Percentiles rank a stretch among this genome's conserved stretches.
phyloP scores from a whole-genome alignment of 2,797 vertebrate species.

The Distichodus sexfasciatus region DNA sequence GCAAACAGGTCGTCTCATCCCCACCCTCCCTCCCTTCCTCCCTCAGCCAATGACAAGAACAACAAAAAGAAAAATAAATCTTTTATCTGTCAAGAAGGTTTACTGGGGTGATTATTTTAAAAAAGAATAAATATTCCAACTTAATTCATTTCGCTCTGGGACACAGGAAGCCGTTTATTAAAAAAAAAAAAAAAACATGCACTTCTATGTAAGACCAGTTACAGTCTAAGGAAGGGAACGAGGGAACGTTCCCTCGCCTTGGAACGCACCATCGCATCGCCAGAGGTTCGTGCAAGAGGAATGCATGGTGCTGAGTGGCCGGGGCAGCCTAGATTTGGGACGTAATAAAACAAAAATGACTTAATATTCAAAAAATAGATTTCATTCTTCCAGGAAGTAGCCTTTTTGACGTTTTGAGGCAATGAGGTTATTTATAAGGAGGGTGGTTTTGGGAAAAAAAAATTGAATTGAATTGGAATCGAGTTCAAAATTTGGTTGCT shows the following conservation, averaged over 20 bases:
- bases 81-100: slow-evolving; percentile 72
- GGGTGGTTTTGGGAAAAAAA: too few species aligned
- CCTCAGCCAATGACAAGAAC: slow-evolving; percentile 68
- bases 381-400: too few species aligned
- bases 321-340: too few species aligned
- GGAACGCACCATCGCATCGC: slow-evolving; percentile 6
- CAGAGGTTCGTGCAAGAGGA: background rate
- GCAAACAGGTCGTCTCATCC: slow-evolving; percentile 84
- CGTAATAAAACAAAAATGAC: too few species aligned
- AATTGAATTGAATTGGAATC: too few species aligned
- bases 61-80: slow-evolving; percentile 56
- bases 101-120: slow-evolving; percentile 58
- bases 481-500: too few species aligned
- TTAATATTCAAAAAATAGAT: too few species aligned
- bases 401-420: too few species aligned
- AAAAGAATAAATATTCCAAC: slow-evolving; percentile 57
- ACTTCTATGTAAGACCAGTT: slow-evolving; percentile 84
- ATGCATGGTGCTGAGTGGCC: background rate
- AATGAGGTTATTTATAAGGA: too few species aligned
- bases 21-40: slow-evolving; percentile 58
- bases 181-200: too few species aligned
- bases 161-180: slow-evolving; percentile 81
- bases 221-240: slow-evolving; percentile 63
- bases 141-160: slow-evolving; percentile 76
- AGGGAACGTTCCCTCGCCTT: slow-evolving; percentile 3